These are phyloP conservation scores for Philopotamus ludificatus DNA, from an alignment of 1,140 invertebrate species.

Conservation along the genomic window DNA sequence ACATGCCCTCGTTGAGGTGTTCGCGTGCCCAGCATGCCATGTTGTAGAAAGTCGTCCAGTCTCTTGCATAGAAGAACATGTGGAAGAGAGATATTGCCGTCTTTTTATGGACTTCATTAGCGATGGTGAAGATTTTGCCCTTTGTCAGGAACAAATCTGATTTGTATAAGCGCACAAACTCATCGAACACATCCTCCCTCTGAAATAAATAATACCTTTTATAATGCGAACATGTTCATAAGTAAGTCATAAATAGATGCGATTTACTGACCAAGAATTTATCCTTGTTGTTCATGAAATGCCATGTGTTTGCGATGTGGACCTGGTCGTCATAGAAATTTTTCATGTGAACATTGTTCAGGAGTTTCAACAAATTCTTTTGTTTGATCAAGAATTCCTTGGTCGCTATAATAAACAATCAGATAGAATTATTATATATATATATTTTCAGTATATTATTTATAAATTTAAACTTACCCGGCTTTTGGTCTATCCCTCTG, in stretches of 20 bases:
- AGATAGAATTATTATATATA: slow-evolving; percentile 46
- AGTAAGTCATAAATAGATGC: slow-evolving; percentile 56
- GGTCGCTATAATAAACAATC: slow-evolving; percentile 43
- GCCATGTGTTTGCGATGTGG: slow-evolving; percentile 45
- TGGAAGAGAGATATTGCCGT: slow-evolving; percentile 54
- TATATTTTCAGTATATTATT: slow-evolving; percentile 54
- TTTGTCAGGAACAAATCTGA: slow-evolving; percentile 47
- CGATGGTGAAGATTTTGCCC: slow-evolving; percentile 44
- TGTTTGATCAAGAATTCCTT: slow-evolving; percentile 55
- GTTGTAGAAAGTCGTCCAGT: slow-evolving; percentile 64
- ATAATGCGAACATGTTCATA: slow-evolving; percentile 43
- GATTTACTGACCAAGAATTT: slow-evolving; percentile 39
- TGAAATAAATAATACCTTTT: slow-evolving; percentile 35
- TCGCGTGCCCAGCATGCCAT: slow-evolving; percentile 61
- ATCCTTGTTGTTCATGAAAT: slow-evolving; percentile 43
- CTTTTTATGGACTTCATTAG: slow-evolving; percentile 52
- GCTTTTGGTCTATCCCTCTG: not conserved
- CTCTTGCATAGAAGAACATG: slow-evolving; percentile 57
- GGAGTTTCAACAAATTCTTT: slow-evolving; percentile 46
- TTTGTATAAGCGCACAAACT: slow-evolving; percentile 56
- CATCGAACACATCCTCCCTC: slow-evolving; percentile 53
- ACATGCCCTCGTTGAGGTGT: slow-evolving; percentile 62
- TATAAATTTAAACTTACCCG: slow-evolving; percentile 58
- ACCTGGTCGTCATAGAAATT: slow-evolving; percentile 45
- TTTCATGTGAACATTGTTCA: slow-evolving; percentile 45